Percentiles rank a stretch among this genome's conserved stretches.
These are phyloP conservation scores for Nemurella pictetii DNA, from an alignment of 2,888 invertebrate species.

Conservation along the genomic window DNA sequence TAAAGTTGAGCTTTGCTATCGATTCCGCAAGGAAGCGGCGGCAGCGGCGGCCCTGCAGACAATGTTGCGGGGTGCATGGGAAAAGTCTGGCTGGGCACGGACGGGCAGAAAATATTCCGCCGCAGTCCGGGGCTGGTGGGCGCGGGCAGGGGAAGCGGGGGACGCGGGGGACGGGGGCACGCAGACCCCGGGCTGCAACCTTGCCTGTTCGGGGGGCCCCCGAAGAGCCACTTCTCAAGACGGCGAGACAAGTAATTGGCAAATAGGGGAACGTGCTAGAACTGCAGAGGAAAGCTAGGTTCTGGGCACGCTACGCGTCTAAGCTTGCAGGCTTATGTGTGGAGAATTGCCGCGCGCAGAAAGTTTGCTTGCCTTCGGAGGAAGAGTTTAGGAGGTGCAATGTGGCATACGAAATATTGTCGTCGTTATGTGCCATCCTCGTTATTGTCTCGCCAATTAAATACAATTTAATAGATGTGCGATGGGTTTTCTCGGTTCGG, in stretches of 20 bases:
- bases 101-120: no score
- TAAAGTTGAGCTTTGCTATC: no score
- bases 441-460: neutral
- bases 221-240: constrained; percentile 39
- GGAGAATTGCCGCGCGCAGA: constrained; percentile 22
- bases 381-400: neutral
- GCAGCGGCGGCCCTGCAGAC: no score
- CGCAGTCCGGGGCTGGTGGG: no score
- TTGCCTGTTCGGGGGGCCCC: constrained; percentile 27
- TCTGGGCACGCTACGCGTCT: neutral
- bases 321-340: constrained; percentile 6
- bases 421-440: neutral
- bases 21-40: no score
- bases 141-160: neutral
- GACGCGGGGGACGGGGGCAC: no score
- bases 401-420: neutral
- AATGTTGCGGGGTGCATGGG: no score
- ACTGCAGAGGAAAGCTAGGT: constrained; percentile 22
- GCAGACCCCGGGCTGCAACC: neutral
- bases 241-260: constrained; percentile 38
- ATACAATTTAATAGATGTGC: neutral
- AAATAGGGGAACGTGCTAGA: constrained; percentile 37
- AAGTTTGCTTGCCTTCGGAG: constrained; percentile 8
- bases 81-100: no score
- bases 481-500: neutral